Evolutionary conservation across 2,888 invertebrate species (phyloP).

Genomic region (Salticus scenicus): DNA sequence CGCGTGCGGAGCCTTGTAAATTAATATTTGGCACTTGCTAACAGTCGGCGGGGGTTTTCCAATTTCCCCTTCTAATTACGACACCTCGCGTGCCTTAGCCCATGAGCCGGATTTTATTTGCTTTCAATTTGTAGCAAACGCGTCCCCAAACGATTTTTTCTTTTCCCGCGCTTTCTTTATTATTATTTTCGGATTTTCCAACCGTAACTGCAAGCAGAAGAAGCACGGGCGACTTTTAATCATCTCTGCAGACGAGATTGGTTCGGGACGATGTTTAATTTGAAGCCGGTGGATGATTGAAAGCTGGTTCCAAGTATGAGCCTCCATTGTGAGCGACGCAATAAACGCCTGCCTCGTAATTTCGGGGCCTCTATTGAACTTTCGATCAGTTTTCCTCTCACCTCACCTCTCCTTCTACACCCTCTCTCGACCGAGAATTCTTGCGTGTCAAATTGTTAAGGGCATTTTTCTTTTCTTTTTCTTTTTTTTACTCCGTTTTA

Average conservation of each 20-base stretch:
- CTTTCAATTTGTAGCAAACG: conserved; percentile 69
- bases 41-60: conserved; percentile 65
- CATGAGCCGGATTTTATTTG: conserved; percentile 68
- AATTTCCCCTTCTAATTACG: conserved; percentile 69
- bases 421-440: conserved; percentile 28
- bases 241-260: conserved; percentile 68
- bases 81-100: conserved; percentile 61
- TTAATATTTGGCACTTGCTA: conserved; percentile 69
- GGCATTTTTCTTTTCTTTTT: conserved; percentile 8
- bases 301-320: conserved; percentile 62
- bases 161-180: conserved; percentile 36
- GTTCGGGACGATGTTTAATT: conserved; percentile 68
- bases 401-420: background rate
- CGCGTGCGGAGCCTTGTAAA: conserved; percentile 65
- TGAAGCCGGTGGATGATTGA: conserved; percentile 66
- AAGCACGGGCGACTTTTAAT: conserved; percentile 63
- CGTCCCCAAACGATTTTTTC: conserved; percentile 60
- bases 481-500: conserved; percentile 24
- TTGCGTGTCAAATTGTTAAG: conserved; percentile 61
- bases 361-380: conserved; percentile 66
- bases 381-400: conserved; percentile 54
- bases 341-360: conserved; percentile 66
- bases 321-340: conserved; percentile 65
- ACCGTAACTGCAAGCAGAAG: conserved; percentile 33
- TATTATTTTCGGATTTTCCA: conserved; percentile 64